Base-by-base conservation (phyloP, 2,888 invertebrate genomes). In the Ganaspis brasiliensis region DNA sequence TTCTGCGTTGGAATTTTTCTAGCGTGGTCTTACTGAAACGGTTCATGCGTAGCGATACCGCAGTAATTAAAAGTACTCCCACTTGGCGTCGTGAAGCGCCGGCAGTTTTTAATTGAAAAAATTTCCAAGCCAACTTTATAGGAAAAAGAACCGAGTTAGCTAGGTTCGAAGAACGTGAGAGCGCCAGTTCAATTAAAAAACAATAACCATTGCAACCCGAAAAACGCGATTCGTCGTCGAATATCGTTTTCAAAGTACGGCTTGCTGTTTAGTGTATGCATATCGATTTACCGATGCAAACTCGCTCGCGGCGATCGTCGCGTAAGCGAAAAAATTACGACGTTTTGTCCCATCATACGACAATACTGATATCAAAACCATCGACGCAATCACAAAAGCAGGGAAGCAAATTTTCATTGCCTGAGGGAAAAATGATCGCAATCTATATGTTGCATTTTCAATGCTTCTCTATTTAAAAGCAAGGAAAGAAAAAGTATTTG, bases 101-200 rank as follows among this genome's bases (percentile, higher is more conserved):
- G 82, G 84, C 83, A 81, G 45, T 87, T 88, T 90, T 89, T 89
- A 89, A 90, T 89, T 90, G 88, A 89, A 90, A 89, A 90, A 89
- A 90, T 86, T 89, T 89, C 85, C 85, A 81, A 83, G 85, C 84
- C 81, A 87, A 89, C 88, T 87, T 86, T 81, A 73, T 49, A 72
- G 70, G 74, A 70, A 59, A 59, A 74, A 31, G 35, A 55, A 70
- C 73, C 49, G 76, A 77, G 77, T 78, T 67, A 74, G 73, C 37
- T 21, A 45, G 55, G 14, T 31, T 77, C 57, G 61, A 35, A 49
- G 74, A 9, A 55, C 61, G 75, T 49, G 52, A 73, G 72, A 72
- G 73, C 76, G 74, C 40, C 76, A 67, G 81, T 86, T 85, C 85
- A 87, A 87, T 88, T 87, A 87, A 87, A 87, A 88, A 84, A 87